These are phyloP conservation scores for Tetragonula clypearis DNA, from an alignment of 1,140 invertebrate species.

Conservation along the genomic window DNA sequence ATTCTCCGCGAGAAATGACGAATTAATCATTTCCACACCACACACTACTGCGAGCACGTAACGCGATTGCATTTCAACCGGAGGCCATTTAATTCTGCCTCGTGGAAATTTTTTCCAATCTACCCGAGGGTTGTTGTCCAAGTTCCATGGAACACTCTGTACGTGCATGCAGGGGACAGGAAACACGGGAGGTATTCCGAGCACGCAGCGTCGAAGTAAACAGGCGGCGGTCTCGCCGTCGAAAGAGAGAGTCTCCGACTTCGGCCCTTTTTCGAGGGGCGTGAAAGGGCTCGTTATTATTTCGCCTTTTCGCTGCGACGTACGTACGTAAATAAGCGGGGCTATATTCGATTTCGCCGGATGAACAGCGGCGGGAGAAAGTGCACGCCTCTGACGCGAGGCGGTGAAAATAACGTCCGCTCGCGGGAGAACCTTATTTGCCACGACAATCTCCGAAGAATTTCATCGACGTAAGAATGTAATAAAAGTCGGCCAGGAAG, in stretches of 20 bases:
- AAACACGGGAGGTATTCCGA: constrained; percentile 55
- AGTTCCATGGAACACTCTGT: neutral
- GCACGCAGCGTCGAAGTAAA: constrained; percentile 66
- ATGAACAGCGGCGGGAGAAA: neutral
- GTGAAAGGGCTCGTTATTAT: constrained; percentile 59
- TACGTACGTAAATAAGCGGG: constrained; percentile 46
- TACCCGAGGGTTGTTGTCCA: neutral
- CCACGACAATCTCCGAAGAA: neutral
- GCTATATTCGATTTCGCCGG: constrained; percentile 45
- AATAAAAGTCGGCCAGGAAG: neutral
- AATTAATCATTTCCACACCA: no score
- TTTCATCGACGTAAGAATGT: neutral
- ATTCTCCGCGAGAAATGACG: no score
- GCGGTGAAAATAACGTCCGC: neutral
- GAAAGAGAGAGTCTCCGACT: constrained; percentile 21
- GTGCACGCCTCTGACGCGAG: neutral
- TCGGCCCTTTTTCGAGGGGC: constrained; percentile 9
- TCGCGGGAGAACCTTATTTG: neutral
- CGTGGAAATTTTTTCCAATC: neutral
- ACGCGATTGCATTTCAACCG: no score
- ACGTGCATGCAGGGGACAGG: neutral
- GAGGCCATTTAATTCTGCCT: no score
- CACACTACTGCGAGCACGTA: no score
- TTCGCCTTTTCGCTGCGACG: constrained; percentile 31
- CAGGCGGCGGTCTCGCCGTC: constrained; percentile 44